Evolutionary conservation across 2,113 vertebrate species (phyloP).

Genomic region (Hipposideros armiger): DNA sequence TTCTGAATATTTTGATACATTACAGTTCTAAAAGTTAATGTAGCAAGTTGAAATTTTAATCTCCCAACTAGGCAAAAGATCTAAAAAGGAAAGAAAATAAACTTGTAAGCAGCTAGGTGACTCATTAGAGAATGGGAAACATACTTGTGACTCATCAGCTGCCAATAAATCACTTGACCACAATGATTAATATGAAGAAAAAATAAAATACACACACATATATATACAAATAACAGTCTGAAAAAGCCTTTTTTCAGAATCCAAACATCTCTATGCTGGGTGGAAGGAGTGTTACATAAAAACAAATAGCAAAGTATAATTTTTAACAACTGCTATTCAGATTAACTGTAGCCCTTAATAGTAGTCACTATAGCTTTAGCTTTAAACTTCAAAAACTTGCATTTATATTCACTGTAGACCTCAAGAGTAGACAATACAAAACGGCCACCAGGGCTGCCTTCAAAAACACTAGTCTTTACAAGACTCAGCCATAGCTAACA

Average conservation of each 20-base stretch:
- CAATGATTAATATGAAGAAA: constrained; percentile 70
- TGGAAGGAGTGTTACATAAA: background rate
- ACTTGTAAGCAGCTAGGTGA: constrained; percentile 58
- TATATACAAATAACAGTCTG: background rate
- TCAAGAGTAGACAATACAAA: background rate
- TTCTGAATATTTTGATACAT: constrained; percentile 54
- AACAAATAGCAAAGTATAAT: background rate
- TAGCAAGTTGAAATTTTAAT: constrained; percentile 57
- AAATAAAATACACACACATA: constrained; percentile 13
- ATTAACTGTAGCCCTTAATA: background rate
- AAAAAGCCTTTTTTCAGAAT: constrained; percentile 32
- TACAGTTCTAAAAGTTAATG: constrained; percentile 39
- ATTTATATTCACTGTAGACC: background rate
- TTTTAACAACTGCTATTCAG: constrained; percentile 31
- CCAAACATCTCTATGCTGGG: background rate
- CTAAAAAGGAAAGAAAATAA: constrained; percentile 71
- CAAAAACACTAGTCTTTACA: background rate
- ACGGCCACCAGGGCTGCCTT: background rate
- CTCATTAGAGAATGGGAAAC: constrained; percentile 61
- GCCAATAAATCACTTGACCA: constrained; percentile 66
- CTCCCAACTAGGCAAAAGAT: constrained; percentile 25
- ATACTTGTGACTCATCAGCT: constrained; percentile 65
- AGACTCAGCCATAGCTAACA: constrained; percentile 35
- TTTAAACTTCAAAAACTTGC: background rate
- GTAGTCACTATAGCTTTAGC: background rate